Evolutionary conservation across 2,888 invertebrate species (phyloP).

Genomic region (Zaprionus lineosus): DNA sequence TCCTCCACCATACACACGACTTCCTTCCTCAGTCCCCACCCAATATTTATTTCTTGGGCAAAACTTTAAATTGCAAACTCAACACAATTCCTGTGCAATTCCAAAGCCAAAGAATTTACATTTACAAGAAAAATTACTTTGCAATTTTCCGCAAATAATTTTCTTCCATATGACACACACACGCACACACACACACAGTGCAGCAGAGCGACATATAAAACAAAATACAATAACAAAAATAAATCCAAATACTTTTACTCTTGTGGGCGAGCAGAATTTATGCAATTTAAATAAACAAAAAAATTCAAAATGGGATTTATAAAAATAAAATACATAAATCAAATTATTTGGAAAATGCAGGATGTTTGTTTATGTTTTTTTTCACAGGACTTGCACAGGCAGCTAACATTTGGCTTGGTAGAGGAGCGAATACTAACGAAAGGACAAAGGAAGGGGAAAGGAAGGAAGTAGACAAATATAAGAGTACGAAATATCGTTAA

Average conservation of each 20-base stretch:
- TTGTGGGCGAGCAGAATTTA: slow-evolving; percentile 7
- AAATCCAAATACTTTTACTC: slow-evolving; percentile 13
- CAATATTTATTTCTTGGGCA: slow-evolving; percentile 13
- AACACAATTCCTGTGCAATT: slow-evolving; percentile 49
- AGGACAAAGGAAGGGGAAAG: no score
- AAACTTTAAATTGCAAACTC: slow-evolving; percentile 65
- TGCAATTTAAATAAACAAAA: slow-evolving; percentile 18
- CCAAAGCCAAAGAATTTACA: slow-evolving; percentile 55
- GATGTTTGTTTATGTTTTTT: no score
- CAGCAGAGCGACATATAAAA: slow-evolving; percentile 3
- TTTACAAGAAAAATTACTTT: slow-evolving; percentile 52
- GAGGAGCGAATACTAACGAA: no score
- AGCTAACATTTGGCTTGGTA: no score
- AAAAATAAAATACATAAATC: no score
- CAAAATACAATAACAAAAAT: slow-evolving; percentile 10
- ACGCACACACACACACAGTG: slow-evolving; percentile 8
- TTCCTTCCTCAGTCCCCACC: not conserved
- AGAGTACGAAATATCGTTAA: no score
- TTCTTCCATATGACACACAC: slow-evolving; percentile 33
- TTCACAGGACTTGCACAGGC: no score
- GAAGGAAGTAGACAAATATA: no score
- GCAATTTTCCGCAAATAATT: slow-evolving; percentile 49
- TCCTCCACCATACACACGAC: not conserved
- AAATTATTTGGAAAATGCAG: no score
- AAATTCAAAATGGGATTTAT: no score